These are phyloP conservation scores for Drosophila teissieri DNA, from an alignment of 1,140 invertebrate species.

Conservation along the genomic window DNA sequence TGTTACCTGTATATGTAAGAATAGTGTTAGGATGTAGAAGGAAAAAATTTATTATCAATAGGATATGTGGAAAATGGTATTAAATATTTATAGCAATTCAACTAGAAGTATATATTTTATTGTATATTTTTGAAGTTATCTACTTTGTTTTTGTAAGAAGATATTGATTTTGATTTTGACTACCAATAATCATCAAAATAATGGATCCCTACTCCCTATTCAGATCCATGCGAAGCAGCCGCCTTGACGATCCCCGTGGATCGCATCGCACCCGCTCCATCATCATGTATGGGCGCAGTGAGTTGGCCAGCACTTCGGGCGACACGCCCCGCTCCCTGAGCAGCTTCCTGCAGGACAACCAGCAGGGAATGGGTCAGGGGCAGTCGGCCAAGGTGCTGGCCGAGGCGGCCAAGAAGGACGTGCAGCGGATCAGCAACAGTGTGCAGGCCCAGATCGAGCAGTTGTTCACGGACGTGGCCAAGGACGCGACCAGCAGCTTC, in stretches of 20 bases:
- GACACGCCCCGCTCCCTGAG: conserved; percentile 71
- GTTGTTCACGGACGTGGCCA: conserved; percentile 93
- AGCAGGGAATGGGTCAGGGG: conserved; percentile 1
- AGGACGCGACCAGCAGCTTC: conserved; percentile 87
- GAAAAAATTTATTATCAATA: too few species aligned
- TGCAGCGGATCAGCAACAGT: conserved; percentile 87
- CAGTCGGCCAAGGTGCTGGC: conserved; percentile 73
- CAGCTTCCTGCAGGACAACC: conserved; percentile 74
- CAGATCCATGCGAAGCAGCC: conserved; percentile 80
- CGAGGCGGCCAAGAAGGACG: conserved; percentile 78
- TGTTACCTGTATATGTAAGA: too few species aligned
- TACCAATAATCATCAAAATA: too few species aligned
- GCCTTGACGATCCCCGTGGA: conserved; percentile 80
- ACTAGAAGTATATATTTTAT: too few species aligned
- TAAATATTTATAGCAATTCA: too few species aligned
- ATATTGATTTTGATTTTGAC: too few species aligned
- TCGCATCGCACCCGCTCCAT: conserved; percentile 83
- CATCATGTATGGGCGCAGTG: conserved; percentile 84
- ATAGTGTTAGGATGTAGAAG: too few species aligned
- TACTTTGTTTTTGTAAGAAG: too few species aligned
- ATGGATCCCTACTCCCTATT: too few species aligned
- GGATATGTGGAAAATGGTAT: neutral
- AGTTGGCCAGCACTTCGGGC: conserved; percentile 74
- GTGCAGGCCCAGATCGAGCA: conserved; percentile 94
- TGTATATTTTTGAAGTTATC: too few species aligned